Conservation (phyloP, 37 sponge, comb jelly and placozoan species). For the Dysidea cf. avara region DNA sequence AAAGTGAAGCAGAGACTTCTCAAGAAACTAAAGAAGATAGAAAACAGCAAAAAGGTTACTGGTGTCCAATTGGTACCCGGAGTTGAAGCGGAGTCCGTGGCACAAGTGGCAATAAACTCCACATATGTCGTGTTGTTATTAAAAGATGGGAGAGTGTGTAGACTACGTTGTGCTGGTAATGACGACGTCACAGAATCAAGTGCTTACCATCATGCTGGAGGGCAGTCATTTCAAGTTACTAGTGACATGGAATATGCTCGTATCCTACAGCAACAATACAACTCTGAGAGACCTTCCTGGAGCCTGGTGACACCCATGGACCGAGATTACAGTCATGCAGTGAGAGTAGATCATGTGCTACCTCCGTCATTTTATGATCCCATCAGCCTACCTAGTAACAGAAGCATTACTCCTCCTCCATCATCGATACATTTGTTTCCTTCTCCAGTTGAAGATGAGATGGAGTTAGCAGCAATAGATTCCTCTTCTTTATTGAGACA, state of each 20-base stretch:
- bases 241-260: slow-evolving; percentile 71
- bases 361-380: no score
- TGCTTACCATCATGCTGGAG: neutral
- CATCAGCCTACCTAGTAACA: no score
- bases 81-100: neutral
- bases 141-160: slow-evolving; percentile 60
- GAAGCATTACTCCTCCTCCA: no score
- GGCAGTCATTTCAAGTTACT: slow-evolving; percentile 34
- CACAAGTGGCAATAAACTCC: slow-evolving; percentile 41
- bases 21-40: slow-evolving; percentile 16
- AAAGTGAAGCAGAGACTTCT: slow-evolving; percentile 28
- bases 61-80: neutral
- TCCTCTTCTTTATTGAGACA: no score
- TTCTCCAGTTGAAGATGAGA: no score
- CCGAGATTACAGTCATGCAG: no score
- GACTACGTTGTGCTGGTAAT: slow-evolving; percentile 12
- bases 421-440: no score
- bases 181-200: neutral
- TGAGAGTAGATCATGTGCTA: no score
- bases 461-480: no score
- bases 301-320: no score
- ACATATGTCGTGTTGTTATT: slow-evolving; percentile 46
- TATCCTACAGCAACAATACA: slow-evolving; percentile 50
- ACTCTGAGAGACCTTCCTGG: neutral
- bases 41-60: neutral